A percentile compares a stretch with the other conserved stretches of the same genome.
Conservation (phyloP, 2,113 vertebrate species). For the Zapornia atra region DNA sequence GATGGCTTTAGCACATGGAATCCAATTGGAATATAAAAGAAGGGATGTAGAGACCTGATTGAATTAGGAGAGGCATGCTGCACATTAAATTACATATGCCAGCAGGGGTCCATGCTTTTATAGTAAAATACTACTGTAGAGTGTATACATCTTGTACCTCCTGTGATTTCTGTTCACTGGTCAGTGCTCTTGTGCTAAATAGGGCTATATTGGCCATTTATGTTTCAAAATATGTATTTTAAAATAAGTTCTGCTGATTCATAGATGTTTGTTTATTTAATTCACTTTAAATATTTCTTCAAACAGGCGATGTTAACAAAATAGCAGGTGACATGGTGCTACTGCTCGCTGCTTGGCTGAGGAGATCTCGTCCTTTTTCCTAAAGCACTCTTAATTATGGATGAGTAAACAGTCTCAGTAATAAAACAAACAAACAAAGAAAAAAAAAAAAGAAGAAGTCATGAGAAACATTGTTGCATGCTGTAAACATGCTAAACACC, state of each 20-base stretch:
- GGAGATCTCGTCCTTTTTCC: not conserved
- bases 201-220: not conserved
- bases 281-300: not conserved
- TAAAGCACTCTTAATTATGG: not conserved
- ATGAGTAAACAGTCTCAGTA: not conserved
- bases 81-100: conserved; percentile 89
- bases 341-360: not conserved
- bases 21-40: conserved; percentile 99
- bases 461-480: not conserved
- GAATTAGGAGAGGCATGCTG: conserved; percentile 90
- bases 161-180: conserved; percentile 58
- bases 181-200: conserved; percentile 26
- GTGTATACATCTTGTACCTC: conserved; percentile 57
- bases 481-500: not conserved
- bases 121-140: conserved; percentile 74
- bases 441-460: not conserved
- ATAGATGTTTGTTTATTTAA: not conserved
- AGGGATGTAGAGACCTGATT: conserved; percentile 92
- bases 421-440: not conserved
- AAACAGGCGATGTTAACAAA: not conserved
- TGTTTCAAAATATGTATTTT: conserved; percentile 23
- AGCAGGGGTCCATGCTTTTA: conserved; percentile 84
- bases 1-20: conserved; percentile 97
- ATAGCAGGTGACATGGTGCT: not conserved
- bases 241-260: not conserved